Conservation (phyloP, 2,888 invertebrate species). For the Emmelina monodactyla region DNA sequence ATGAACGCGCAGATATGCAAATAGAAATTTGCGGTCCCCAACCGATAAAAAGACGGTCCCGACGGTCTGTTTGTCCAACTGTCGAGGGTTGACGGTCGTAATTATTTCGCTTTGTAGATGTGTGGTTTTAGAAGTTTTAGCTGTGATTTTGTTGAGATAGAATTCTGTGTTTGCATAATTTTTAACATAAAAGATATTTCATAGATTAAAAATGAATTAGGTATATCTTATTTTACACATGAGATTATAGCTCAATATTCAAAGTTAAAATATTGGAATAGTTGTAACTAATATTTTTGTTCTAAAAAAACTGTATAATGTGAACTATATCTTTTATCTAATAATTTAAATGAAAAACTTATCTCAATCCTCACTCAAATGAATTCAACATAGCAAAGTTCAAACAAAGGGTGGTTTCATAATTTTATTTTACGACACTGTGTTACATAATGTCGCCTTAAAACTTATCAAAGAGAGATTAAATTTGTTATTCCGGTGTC, state of each 20-base stretch:
- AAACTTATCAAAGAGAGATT: conserved; percentile 44
- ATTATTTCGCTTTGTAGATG: conserved; percentile 42
- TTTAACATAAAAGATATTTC: no score
- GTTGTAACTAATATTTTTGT: no score
- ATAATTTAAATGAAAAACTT: no score
- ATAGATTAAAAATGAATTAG: no score
- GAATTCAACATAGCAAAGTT: no score
- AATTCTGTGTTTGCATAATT: neutral
- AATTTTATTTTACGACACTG: neutral
- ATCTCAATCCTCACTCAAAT: no score
- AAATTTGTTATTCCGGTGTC: conserved; percentile 30
- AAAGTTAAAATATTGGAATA: no score
- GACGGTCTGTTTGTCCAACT: conserved; percentile 53
- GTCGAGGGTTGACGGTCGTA: conserved; percentile 45
- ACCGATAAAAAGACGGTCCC: conserved; percentile 59
- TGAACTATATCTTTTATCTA: no score
- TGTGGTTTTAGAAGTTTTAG: conserved; percentile 12
- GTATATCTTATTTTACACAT: no score
- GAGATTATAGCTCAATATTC: no score
- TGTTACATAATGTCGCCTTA: conserved; percentile 14
- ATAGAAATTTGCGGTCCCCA: conserved; percentile 63
- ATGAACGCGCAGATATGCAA: conserved; percentile 64
- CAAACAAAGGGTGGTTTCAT: no score
- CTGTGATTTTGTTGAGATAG: neutral
- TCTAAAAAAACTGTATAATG: no score